These are phyloP conservation scores for Panorpa germanica DNA, from an alignment of 2,888 invertebrate species.

Conservation along the genomic window DNA sequence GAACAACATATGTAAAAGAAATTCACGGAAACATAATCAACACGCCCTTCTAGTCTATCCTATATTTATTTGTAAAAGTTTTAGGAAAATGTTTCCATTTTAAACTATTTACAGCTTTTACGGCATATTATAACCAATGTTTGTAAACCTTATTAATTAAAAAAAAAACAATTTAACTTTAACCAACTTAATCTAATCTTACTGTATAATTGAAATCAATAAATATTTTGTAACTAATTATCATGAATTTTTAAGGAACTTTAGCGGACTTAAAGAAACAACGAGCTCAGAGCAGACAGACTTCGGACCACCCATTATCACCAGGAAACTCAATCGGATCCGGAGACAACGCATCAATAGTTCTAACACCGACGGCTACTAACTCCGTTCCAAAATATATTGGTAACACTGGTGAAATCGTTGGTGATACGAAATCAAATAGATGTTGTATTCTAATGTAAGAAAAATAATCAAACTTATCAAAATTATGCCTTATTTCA, in stretches of 20 bases:
- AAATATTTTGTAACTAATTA: conserved; percentile 6
- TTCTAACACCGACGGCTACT: conserved; percentile 20
- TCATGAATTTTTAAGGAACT: conserved; percentile 35
- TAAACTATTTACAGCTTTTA: conserved; percentile 32
- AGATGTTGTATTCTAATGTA: conserved; percentile 61
- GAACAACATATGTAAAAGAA: no score
- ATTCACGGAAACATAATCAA: no score
- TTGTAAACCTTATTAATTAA: no score
- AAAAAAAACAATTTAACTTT: neutral
- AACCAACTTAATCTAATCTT: neutral
- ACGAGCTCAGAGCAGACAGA: conserved; percentile 62
- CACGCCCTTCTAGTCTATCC: no score
- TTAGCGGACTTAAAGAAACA: conserved; percentile 88
- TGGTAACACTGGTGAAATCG: conserved; percentile 60
- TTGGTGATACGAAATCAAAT: conserved; percentile 49
- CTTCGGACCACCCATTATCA: conserved; percentile 40
- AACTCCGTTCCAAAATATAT: conserved; percentile 39
- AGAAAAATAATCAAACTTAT: no score
- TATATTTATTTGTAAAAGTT: no score
- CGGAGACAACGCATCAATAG: conserved; percentile 17
- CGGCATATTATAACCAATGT: conserved; percentile 12
- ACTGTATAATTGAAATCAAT: conserved; percentile 9
- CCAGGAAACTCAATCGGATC: conserved; percentile 26
- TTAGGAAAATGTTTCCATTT: no score
- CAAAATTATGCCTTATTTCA: no score